These are phyloP conservation scores for Panthera uncia DNA, from an alignment of 2,113 vertebrate species.

Conservation along the genomic window DNA sequence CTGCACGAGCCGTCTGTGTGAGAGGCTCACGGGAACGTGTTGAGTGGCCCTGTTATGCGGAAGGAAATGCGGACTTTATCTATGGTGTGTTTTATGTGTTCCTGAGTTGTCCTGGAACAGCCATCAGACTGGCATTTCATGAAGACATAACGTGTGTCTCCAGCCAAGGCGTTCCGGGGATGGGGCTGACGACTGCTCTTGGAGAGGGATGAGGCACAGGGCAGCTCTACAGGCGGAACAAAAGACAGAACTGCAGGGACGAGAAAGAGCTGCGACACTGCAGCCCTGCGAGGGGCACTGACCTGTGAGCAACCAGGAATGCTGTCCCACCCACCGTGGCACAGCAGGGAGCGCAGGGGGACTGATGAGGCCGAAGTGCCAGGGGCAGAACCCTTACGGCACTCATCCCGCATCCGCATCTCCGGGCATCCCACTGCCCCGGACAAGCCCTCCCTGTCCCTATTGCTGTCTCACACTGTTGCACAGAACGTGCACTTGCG, in stretches of 20 bases:
- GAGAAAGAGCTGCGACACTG: too few relatives aligned
- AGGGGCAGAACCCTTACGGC: too few relatives aligned
- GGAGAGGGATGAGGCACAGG: background rate
- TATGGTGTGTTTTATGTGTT: too few relatives aligned
- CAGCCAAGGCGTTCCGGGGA: background rate
- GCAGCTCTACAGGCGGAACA: too few relatives aligned
- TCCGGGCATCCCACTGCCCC: background rate
- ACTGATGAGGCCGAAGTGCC: fast-evolving
- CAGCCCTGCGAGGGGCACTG: too few relatives aligned
- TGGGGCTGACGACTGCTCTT: background rate
- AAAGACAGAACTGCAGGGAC: too few relatives aligned
- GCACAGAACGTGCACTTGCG: fast-evolving
- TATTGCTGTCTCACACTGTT: fast-evolving
- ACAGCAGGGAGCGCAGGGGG: too few relatives aligned
- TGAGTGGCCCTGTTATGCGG: too few relatives aligned
- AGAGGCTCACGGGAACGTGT: fast-evolving
- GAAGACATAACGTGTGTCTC: fast-evolving
- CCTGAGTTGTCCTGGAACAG: background rate
- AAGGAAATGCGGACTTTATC: background rate
- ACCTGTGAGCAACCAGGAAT: background rate
- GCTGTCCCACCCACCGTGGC: fast-evolving
- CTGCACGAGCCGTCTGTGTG: fast-evolving
- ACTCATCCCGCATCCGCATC: fast-evolving
- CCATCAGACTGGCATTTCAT: fast-evolving
- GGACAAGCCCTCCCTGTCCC: too few relatives aligned